A percentile compares a stretch with the other conserved stretches of the same genome.
Evolutionary conservation across 2,888 invertebrate species (phyloP).

Genomic region (Trichogramma dendrolimi): DNA sequence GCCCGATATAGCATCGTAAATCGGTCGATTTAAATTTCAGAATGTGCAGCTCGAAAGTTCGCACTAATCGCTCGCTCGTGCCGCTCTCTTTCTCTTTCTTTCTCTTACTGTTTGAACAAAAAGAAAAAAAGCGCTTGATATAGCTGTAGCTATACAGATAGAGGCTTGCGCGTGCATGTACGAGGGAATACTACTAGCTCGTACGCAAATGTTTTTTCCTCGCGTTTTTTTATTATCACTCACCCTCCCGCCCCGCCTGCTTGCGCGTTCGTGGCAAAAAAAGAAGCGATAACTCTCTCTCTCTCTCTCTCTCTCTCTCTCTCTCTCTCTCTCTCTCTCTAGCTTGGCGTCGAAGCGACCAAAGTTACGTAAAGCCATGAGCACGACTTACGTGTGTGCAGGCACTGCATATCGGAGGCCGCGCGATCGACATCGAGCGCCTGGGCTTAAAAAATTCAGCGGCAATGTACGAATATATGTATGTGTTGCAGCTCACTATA

Average conservation of each 20-base stretch:
- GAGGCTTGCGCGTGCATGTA: no score
- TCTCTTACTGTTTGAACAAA: no score
- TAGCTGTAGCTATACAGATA: no score
- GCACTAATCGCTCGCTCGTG: conserved; percentile 1
- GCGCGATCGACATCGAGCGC: conserved; percentile 10
- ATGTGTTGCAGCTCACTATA: not conserved
- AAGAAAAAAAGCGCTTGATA: no score
- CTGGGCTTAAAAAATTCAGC: conserved; percentile 25
- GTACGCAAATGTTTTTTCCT: not conserved
- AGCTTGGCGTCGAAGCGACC: not conserved
- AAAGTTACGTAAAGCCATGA: conserved; percentile 12
- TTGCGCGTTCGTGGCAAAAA: not conserved
- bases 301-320: no score
- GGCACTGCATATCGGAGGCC: not conserved
- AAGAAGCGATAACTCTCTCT: not conserved
- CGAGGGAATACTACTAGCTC: no score
- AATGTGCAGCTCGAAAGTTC: conserved; percentile 3
- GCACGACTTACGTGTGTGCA: conserved; percentile 11
- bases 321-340: not conserved
- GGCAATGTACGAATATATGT: conserved; percentile 9
- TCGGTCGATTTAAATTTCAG: conserved; percentile 8
- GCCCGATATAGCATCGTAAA: conserved; percentile 5
- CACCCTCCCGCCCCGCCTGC: not conserved
- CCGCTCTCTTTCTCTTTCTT: no score
- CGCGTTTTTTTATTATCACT: not conserved